Evolutionary conservation across 2,888 invertebrate genomes (phyloP), one percentile per base, ranked within the genome.

Genomic region (Chirona hameri): DNA sequence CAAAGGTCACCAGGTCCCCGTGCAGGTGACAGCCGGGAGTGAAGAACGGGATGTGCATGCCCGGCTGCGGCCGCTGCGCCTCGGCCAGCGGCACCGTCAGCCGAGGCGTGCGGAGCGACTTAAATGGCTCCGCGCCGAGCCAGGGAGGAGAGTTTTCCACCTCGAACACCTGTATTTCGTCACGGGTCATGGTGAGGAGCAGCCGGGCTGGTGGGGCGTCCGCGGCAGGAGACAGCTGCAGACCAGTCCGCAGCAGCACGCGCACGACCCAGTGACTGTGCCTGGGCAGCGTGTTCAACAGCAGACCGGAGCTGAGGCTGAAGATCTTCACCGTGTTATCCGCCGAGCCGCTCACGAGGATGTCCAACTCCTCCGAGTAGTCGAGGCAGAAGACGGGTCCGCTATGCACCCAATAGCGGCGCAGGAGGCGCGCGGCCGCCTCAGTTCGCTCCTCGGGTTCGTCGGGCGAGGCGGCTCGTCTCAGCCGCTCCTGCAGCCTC

Each of bases 351-450:
- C 84, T 84, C 24, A 84, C 82, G 52, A 84, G 60, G 9, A 84
- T 48, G 27, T 84, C 82, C n/a, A 84, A 65, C 29, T 84, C 84
- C 31, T 82, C 76, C 24, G 83, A 83, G 81, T 84, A 84, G 82
- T 84, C 84, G 79, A 84, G 83, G 60, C 84, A 82, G 81, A 84
- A 84, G 12, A 84, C 84, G 15, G 84, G 84, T 5, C 84, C 84
- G 55, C 83, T 83, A 55, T 84, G 84, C 84, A 84, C 84, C 81
- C 83, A 84, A 79, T 83, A 84, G 80, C 55, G 80, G 48, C 80
- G 48, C 55, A 80, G 52, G 12, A 80, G 80, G 18, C 52, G 48
- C 15, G 29, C 80, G 27, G 52, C 80, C 27, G n/a, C 80, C 27
- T 80, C 80, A 15, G 18, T 29, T 7, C 55, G 80, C 80, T 55